Evolutionary conservation across 2,888 invertebrate species (phyloP), one percentile per base, ranked within the genome.

Genomic region (Therioaphis trifolii): DNA sequence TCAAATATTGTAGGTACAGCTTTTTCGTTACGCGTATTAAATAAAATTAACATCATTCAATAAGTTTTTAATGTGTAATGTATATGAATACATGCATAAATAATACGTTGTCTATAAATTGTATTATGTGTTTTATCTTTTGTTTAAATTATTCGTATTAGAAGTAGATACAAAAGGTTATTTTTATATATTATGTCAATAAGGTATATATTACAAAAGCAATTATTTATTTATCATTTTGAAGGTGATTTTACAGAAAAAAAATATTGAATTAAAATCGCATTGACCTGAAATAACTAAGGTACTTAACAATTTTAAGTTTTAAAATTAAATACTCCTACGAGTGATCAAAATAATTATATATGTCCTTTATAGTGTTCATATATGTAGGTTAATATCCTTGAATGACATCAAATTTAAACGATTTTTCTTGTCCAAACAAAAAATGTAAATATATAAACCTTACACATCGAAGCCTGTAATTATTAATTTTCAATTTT

Each of bases 321-420:
- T 49, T 74, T 29, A 29, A 76, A n/a, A 63, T 49, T 66, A 21
- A 63, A 66, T 63, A 49, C n/a, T 29, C 49, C 29, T 21, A 77
- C 46, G 3, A 27, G n/a, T 12, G 43, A 49, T 35, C 4, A 66
- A 77, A 66, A 77, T 63, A 63, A 63, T 77, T 63, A 68, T 18
- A 21, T 55, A 40, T 78, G 78, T 68, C 78, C 78, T 78, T 24
- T 68, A 49, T n/a, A 74, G 14, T 15, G 21, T 49, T 21, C 46
- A 49, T 66, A 35, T 4, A 77, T 66, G 49, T 29, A 11, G 21
- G 21, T 66, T 49, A 49, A 49, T 24, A 24, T 68, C 68, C 78
- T 78, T 68, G 78, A 68, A 78, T 77, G 49, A 49, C 63, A 61
- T 75, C 40, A 21, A 58, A 66, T 77, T 77, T 49, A 21, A 77